Evolutionary conservation across 2,888 invertebrate genomes (phyloP).

Genomic region (Podabrus alpinus): DNA sequence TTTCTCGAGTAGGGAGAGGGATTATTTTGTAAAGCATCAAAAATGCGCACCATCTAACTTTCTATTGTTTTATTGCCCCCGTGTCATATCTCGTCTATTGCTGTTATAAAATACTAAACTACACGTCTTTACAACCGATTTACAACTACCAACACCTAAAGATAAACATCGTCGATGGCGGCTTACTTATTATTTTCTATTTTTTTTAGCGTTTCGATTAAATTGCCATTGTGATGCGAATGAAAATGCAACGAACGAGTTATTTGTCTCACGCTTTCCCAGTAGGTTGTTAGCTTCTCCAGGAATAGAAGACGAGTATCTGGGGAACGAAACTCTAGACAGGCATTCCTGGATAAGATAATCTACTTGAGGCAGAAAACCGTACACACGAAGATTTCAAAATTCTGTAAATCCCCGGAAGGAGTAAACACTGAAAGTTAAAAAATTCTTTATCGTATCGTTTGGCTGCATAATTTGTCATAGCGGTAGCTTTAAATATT

Average conservation of each 20-base stretch:
- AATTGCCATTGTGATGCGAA: not conserved
- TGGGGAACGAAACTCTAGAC: not conserved
- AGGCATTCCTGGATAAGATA: not conserved
- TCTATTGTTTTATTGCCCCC: not conserved
- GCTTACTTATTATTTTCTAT: not conserved
- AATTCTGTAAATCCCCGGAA: not conserved
- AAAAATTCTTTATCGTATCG: not conserved
- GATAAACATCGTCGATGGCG: not conserved
- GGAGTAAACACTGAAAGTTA: not conserved
- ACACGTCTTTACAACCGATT: not conserved
- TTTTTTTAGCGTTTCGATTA: not conserved
- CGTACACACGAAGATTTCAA: not conserved
- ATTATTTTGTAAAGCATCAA: not conserved
- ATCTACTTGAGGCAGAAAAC: not conserved
- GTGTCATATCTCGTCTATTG: not conserved
- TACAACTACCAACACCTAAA: not conserved
- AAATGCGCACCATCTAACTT: not conserved
- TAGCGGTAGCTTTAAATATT: not conserved
- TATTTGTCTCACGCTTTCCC: not conserved
- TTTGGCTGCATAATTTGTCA: not conserved
- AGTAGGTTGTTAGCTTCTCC: not conserved
- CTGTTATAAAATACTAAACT: not conserved
- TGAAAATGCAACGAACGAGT: not conserved
- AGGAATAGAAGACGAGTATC: not conserved
- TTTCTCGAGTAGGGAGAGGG: not conserved